Base-by-base conservation (phyloP, 2,113 vertebrate species). In the Actenoides lindsayi region DNA sequence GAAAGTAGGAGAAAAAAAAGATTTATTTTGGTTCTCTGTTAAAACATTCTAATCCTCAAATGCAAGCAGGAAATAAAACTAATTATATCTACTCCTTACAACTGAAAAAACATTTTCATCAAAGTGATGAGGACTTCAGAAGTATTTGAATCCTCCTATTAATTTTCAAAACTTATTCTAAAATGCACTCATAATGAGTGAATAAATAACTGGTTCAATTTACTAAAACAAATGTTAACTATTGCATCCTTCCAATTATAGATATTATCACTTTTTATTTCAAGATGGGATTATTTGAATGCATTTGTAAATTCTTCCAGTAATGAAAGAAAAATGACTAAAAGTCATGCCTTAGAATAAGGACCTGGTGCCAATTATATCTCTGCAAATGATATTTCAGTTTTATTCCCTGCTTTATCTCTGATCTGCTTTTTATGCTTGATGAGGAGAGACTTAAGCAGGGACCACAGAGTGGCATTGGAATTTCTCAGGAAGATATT, bases 401-500 rank as follows among this genome's bases (percentile, higher is more conserved):
- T 86, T 94, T 83, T 17, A 51, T 62, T 93, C 35, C 27, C 28
- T 65, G 7, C 16, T 81, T 84, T 83, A 35, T 78, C 12, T 63
- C 33, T 87, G 46, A 76, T 82, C 21, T 11, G 39, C 30, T 87
- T 85, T 71, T 64, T 59, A 46, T 70, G 27, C 16, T 82, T 91
- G 35, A 62, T 83, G 37, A 76, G 44, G 21, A 89, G 71, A 33
- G 33, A 56, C 39, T 91, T 76, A 76, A 75, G 16, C 10, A 71
- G 30, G 33, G 14, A 69, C 20, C 75, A 75, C 21, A 28, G 37
- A 96, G 2, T 18, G 31, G 16, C 1, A 2, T 1, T 88, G 68
- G 82, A 77, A 96, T 94, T 92, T 77, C 62, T 78, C 28, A 70
- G 65, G 56, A 31, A 93, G 28, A 19, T 41, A 90, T 90, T 96